Percentiles rank a stretch among this genome's conserved stretches.
Conservation (phyloP, 2,888 invertebrate species). For the Apodemia duryi region DNA sequence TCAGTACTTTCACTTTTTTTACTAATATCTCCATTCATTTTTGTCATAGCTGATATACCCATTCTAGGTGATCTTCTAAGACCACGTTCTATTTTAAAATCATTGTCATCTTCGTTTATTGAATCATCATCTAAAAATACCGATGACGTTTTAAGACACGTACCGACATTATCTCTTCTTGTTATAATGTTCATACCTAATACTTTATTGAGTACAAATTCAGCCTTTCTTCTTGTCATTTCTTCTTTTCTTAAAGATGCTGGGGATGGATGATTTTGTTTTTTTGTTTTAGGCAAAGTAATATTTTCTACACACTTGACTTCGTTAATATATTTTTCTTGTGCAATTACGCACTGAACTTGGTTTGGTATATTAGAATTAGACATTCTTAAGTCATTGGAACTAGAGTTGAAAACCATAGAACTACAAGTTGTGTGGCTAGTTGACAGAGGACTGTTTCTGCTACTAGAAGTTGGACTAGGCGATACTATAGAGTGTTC, state of each 20-base stretch:
- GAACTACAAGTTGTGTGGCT: slow-evolving; percentile 76
- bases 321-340: slow-evolving; percentile 74
- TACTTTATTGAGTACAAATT: slow-evolving; percentile 69
- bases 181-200: slow-evolving; percentile 71
- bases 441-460: slow-evolving; percentile 73
- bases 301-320: slow-evolving; percentile 72
- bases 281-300: slow-evolving; percentile 61
- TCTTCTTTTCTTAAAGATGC: slow-evolving; percentile 62
- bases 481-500: slow-evolving; percentile 64
- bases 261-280: slow-evolving; percentile 57
- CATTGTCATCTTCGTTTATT: slow-evolving; percentile 61
- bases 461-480: slow-evolving; percentile 70
- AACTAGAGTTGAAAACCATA: slow-evolving; percentile 76
- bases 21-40: slow-evolving; percentile 72
- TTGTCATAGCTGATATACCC: slow-evolving; percentile 69
- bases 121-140: slow-evolving; percentile 69
- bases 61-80: slow-evolving; percentile 65
- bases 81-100: slow-evolving; percentile 66
- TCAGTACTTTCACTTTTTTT: slow-evolving; percentile 63
- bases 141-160: slow-evolving; percentile 67
- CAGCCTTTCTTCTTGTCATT: slow-evolving; percentile 69
- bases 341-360: slow-evolving; percentile 75
- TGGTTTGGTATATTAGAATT: slow-evolving; percentile 70
- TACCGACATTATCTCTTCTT: slow-evolving; percentile 63
- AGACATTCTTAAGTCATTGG: slow-evolving; percentile 71